Base-by-base conservation (phyloP, 2,888 invertebrate species). In the Orthonychiurus folsomi region DNA sequence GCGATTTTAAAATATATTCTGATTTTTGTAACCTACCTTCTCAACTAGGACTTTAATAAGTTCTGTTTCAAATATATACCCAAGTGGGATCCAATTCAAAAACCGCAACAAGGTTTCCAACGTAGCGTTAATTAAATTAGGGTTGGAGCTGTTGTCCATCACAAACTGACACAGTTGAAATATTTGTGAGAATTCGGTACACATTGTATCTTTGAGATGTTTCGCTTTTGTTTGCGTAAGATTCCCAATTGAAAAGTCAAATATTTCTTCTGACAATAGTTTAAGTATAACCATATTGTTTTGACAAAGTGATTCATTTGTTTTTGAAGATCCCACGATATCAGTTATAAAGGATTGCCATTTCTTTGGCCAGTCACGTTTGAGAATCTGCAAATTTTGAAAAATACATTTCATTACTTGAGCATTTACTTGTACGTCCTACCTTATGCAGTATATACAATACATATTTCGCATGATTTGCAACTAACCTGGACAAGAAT, bases 271-370 rank as follows among this genome's bases (percentile, higher is more conserved):
- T 78, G 96, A 95, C 48, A 99, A 82, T 67, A 99, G 82, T 78
- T 96, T 96, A 69, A 99, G 80, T 75, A 99, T 99, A 27, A 89
- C 89, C 96, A 99, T 99, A 78, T 99, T 99, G 79, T 99, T 99
- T 80, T 97, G 96, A 81, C 99, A 99, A 57, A 99, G 83, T 74
- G 93, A 92, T 79, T 99, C 99, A 78, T 96, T 97, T 26, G 96
- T 96, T 82, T 95, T 95, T 74, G 95, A 95, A 56, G 99, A 94
- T 65, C 97, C 99, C 64, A 99, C 97, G 77, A 99, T 99, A 77
- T 99, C 99, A 75, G 91, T 87, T 74, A 99, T 97, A 79, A 99
- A 99, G 27, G 93, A 88, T 75, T 96, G 94, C 99, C 99, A 99
- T 77, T 99, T 96, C 77, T 93, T 93, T 63, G 99, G 99, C 99